These are phyloP conservation scores for Peromyscus nudipes DNA, from an alignment of 2,797 vertebrate species.

Conservation along the genomic window DNA sequence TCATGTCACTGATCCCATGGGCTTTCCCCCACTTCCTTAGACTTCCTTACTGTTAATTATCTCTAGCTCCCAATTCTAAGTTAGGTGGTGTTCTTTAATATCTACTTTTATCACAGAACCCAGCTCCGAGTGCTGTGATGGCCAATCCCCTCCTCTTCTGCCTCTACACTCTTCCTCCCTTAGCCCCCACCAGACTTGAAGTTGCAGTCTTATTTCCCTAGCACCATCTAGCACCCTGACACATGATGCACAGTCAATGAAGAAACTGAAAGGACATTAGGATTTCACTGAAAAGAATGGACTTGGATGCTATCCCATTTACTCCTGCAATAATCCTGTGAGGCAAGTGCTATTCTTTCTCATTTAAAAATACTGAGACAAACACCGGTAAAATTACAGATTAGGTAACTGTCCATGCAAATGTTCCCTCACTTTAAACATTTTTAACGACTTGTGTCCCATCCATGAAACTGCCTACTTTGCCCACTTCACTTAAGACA, in stretches of 20 bases:
- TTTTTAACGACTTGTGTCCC: neutral
- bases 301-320: neutral
- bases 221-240: neutral
- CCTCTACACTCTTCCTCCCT: too few relatives aligned
- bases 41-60: neutral
- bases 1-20: neutral
- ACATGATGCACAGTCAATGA: neutral
- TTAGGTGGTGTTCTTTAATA: neutral
- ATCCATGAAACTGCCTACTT: neutral
- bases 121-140: neutral
- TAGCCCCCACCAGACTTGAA: neutral
- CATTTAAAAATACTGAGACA: neutral
- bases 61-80: neutral
- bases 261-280: neutral
- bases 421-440: neutral
- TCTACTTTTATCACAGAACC: neutral
- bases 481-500: neutral
- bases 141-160: neutral
- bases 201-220: neutral
- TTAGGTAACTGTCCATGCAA: neutral
- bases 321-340: neutral
- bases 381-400: neutral
- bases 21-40: neutral
- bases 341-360: neutral
- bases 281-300: neutral